A percentile compares a stretch with the other conserved stretches of the same genome.
Conservation (phyloP, 2,797 vertebrate genomes). For the Carcharodon carcharias region DNA sequence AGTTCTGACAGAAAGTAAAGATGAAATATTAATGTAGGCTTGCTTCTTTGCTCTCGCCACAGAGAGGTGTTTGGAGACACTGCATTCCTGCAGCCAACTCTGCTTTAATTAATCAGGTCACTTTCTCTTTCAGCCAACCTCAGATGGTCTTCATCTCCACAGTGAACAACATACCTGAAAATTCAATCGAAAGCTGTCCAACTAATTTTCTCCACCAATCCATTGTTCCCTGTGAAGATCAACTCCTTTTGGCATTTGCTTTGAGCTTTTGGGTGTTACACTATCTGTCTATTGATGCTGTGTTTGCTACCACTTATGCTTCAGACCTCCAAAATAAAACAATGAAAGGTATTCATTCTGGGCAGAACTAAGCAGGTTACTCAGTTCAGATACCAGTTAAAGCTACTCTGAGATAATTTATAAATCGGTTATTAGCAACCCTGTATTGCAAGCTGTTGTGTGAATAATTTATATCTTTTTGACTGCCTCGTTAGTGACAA, state of each 20-base stretch:
- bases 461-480: constrained; percentile 31
- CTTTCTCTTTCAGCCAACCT: constrained; percentile 73
- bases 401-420: constrained; percentile 1
- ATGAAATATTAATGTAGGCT: constrained; percentile 75
- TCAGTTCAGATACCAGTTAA: background rate
- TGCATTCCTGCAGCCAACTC: constrained; percentile 67
- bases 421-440: background rate
- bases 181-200: constrained; percentile 37
- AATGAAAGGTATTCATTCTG: background rate
- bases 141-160: constrained; percentile 75
- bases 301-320: constrained; percentile 29
- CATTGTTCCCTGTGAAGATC: constrained; percentile 37
- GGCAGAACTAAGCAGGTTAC: background rate
- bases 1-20: constrained; percentile 75
- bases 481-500: constrained; percentile 18
- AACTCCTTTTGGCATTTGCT: constrained; percentile 35
- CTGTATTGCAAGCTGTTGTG: background rate
- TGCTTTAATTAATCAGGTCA: constrained; percentile 87
- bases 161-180: constrained; percentile 42
- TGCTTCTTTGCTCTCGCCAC: constrained; percentile 27
- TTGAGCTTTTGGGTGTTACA: constrained; percentile 30
- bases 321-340: constrained; percentile 20
- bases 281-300: constrained; percentile 33
- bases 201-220: constrained; percentile 34
- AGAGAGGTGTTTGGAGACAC: constrained; percentile 47